Percentiles rank a stretch among this genome's conserved stretches.
Evolutionary conservation across 1,140 invertebrate genomes (phyloP).

Genomic region (Drosophila auraria): DNA sequence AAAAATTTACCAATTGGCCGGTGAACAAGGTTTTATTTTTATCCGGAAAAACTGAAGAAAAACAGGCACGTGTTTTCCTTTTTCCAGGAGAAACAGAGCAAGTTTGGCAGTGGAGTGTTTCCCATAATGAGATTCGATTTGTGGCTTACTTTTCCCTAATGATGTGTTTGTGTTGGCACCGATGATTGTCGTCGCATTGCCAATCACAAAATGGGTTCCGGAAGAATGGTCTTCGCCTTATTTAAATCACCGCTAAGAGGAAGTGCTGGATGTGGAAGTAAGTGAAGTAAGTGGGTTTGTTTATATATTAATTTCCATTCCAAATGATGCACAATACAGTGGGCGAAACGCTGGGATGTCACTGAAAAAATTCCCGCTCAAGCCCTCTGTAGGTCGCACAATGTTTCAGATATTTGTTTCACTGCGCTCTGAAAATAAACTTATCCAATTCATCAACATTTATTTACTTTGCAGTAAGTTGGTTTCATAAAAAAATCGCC

Average conservation of each 20-base stretch:
- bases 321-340: background rate
- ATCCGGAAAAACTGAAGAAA: slow-evolving; percentile 37
- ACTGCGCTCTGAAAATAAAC: background rate
- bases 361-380: background rate
- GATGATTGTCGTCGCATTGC: slow-evolving; percentile 31
- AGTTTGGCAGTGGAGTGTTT: slow-evolving; percentile 3
- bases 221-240: slow-evolving; percentile 14
- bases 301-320: slow-evolving; percentile 20
- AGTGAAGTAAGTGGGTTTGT: background rate
- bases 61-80: slow-evolving; percentile 57
- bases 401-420: background rate
- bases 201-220: slow-evolving; percentile 34
- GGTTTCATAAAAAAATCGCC: background rate
- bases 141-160: slow-evolving; percentile 34
- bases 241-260: slow-evolving; percentile 27
- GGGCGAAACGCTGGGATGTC: too few species aligned
- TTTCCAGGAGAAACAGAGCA: background rate
- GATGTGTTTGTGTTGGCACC: slow-evolving; percentile 36
- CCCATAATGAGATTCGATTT: slow-evolving; percentile 54
- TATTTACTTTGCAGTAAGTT: slow-evolving; percentile 10
- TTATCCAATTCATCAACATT: background rate
- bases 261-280: background rate
- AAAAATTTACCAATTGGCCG: slow-evolving; percentile 65
- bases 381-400: too few species aligned
- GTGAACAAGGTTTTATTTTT: slow-evolving; percentile 42